A percentile compares a stretch with the other conserved stretches of the same genome.
Conservation (phyloP, 1,140 invertebrate species). For the Campoletis sonorensis region DNA sequence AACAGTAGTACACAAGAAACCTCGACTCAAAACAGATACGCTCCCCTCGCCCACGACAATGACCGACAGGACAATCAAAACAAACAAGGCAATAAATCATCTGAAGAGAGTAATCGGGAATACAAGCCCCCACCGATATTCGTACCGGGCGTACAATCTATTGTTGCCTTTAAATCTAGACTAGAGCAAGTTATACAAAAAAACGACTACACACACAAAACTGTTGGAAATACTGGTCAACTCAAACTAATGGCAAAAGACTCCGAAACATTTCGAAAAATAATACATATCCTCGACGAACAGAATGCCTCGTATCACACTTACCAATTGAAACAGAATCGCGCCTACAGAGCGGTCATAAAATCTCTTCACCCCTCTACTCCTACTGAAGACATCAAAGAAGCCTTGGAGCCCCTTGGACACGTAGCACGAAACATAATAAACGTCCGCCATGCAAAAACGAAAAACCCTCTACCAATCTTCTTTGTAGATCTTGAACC, state of each 20-base stretch:
- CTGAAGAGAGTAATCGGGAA: neutral
- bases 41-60: neutral
- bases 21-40: neutral
- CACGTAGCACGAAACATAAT: conserved; percentile 35
- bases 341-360: neutral
- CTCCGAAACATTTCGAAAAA: too few relatives aligned
- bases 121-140: neutral
- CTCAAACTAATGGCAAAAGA: too few relatives aligned
- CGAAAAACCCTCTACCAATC: conserved; percentile 56
- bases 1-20: neutral
- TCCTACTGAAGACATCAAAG: neutral
- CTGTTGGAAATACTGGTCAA: too few relatives aligned
- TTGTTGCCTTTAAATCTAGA: neutral
- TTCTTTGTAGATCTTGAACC: conserved; percentile 67
- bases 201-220: too few relatives aligned
- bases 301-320: too few relatives aligned
- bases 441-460: conserved; percentile 23
- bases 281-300: too few relatives aligned
- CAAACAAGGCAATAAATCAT: too few relatives aligned
- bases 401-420: conserved; percentile 19
- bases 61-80: neutral
- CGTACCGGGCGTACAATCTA: neutral
- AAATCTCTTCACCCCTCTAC: conserved; percentile 30
- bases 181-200: too few relatives aligned
- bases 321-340: too few relatives aligned